Evolutionary conservation across 2,797 vertebrate genomes (phyloP).

Genomic region (Enteromius mattozi): DNA sequence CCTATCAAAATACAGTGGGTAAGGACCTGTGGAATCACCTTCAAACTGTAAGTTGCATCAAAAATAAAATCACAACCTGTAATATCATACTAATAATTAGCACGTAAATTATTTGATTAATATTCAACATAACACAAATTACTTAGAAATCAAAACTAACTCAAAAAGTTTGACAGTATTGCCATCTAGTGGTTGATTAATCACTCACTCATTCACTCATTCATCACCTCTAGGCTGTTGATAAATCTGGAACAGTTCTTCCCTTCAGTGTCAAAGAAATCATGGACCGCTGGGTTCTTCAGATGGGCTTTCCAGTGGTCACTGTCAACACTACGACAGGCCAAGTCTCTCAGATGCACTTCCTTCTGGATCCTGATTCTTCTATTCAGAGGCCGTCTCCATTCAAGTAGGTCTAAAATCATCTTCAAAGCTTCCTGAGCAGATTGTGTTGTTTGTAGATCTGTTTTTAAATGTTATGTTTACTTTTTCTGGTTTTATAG

Average conservation of each 20-base stretch:
- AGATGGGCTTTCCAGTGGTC: conserved; percentile 92
- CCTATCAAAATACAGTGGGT: conserved; percentile 82
- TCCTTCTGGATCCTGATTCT: conserved; percentile 80
- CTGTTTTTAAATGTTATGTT: neutral
- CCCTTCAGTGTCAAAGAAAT: conserved; percentile 72
- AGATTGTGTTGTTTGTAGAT: neutral
- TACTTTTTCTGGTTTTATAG: conserved; percentile 65
- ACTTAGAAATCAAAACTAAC: neutral
- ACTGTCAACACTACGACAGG: conserved; percentile 79
- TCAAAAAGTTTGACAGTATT: neutral
- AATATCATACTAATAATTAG: neutral
- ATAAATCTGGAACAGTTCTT: neutral
- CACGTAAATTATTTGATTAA: neutral
- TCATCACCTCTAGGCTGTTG: conserved; percentile 73
- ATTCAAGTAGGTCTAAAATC: conserved; percentile 76
- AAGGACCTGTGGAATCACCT: conserved; percentile 84
- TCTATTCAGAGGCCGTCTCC: conserved; percentile 71
- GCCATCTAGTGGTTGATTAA: conserved; percentile 28
- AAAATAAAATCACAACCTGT: neutral
- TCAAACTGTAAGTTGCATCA: conserved; percentile 71
- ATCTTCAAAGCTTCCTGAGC: neutral
- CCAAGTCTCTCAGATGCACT: conserved; percentile 79
- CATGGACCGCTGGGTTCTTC: conserved; percentile 90
- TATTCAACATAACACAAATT: neutral
- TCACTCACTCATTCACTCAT: neutral